phyloP scores from a whole-genome alignment of 2,797 vertebrate species.

The Mus caroli region DNA sequence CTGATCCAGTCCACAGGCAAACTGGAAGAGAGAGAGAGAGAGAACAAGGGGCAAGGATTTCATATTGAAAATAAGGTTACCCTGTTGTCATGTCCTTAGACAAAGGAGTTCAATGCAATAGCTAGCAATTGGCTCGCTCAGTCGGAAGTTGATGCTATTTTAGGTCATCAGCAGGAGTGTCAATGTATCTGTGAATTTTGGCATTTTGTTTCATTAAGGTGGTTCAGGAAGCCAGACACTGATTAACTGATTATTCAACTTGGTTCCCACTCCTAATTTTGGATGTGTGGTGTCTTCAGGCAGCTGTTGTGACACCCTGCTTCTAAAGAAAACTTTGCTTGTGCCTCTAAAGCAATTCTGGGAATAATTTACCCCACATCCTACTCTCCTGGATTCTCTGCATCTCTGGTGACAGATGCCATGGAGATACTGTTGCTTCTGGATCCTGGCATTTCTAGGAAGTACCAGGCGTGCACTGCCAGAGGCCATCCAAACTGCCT shows the following conservation, averaged over 20 bases:
- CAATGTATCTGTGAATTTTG: slow-evolving; percentile 82
- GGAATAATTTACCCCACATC: slow-evolving; percentile 52
- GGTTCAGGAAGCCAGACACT: slow-evolving; percentile 83
- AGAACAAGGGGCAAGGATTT: slow-evolving; percentile 49
- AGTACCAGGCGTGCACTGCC: slow-evolving; percentile 23
- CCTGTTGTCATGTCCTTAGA: slow-evolving; percentile 70
- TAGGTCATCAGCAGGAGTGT: slow-evolving; percentile 78
- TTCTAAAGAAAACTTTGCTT: slow-evolving; percentile 80
- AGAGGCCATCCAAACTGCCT: neutral
- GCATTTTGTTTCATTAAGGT: slow-evolving; percentile 83
- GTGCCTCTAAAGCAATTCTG: slow-evolving; percentile 68
- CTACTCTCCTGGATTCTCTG: slow-evolving; percentile 62
- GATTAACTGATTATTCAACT: slow-evolving; percentile 82
- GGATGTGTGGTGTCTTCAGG: slow-evolving; percentile 81
- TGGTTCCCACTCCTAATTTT: slow-evolving; percentile 83
- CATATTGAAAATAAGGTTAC: slow-evolving; percentile 77
- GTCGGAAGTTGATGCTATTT: slow-evolving; percentile 85
- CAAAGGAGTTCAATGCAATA: slow-evolving; percentile 66
- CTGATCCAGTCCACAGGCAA: neutral
- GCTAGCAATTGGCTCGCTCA: slow-evolving; percentile 76
- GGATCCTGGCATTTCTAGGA: slow-evolving; percentile 60
- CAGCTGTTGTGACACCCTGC: slow-evolving; percentile 80
- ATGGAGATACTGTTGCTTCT: slow-evolving; percentile 21
- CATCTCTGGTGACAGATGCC: slow-evolving; percentile 64
- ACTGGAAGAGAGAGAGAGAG: slow-evolving; percentile 28